Base-by-base conservation (phyloP, 2,797 vertebrate species). In the Cryptoblepharus egeriae region DNA sequence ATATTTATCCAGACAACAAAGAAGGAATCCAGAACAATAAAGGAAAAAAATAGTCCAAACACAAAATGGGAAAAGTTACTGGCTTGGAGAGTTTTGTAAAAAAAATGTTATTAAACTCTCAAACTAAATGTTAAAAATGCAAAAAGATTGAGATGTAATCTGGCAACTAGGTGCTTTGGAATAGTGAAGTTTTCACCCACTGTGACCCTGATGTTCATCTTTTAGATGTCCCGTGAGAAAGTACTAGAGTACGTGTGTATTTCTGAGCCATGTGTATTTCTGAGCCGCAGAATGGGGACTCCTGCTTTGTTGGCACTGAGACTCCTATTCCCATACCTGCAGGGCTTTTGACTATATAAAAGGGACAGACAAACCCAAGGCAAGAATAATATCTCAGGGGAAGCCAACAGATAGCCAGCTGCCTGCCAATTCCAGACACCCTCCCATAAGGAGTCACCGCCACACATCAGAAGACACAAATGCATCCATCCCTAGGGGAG, bases 1-100 rank as follows among this genome's bases (percentile, higher is more conserved):
- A 52, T 52, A 16, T 86, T 84, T 81, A 71, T 28, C 12, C 26
- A 3, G 84, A 42, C 20, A 79, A 80, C 55, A 52, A 70, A 88
- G 70, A 64, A 81, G 79, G 70, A 58, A 85, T 78, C 9, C 0
- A 35, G 12, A 12, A 63, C 35, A 3, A n/a, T 61, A 75, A 63
- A 45, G 24, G 1, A 1, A 8, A 11, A n/a, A 39, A 35, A 16
- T 7, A 10, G 30, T 35, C 3, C 32, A 73, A 24, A 52, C 18
- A 10, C 39, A 78, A 67, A 2, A 4, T 58, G 37, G 3, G 39
- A 28, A 72, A 74, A 58, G 68, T 52, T 80, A 64, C 39, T 26
- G 1, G 32, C 37, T 45, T 2, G 71, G 10, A 11, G 83, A 11
- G 83, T 35, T 0, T 2, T 37, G 0, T 3, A 15, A 35, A 81